These are phyloP conservation scores for Plutomurus gul DNA, from an alignment of 1,140 invertebrate species.

Conservation along the genomic window DNA sequence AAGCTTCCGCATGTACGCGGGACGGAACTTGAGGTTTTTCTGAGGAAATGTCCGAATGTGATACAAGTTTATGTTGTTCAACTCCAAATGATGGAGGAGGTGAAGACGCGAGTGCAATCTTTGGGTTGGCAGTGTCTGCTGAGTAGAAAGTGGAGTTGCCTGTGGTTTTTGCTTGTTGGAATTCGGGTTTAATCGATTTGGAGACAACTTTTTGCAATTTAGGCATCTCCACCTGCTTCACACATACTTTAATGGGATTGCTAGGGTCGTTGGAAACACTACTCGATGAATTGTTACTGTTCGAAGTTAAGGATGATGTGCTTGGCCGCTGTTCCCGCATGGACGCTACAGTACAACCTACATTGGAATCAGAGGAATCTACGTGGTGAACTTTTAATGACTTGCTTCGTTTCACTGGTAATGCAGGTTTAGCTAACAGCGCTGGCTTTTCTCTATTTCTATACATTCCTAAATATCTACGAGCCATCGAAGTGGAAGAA, in stretches of 20 bases:
- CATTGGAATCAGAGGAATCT: neutral
- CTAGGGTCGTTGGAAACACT: neutral
- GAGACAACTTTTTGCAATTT: constrained; percentile 45
- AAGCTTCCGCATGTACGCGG: neutral
- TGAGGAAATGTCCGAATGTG: neutral
- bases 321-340: neutral
- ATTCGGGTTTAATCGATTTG: constrained; percentile 42
- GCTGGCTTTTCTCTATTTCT: constrained; percentile 33
- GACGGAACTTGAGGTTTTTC: neutral
- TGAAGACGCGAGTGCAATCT: neutral
- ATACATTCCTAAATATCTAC: neutral
- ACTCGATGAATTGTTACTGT: neutral
- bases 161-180: constrained; percentile 22
- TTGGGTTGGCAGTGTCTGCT: neutral
- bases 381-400: constrained; percentile 56
- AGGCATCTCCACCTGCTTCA: constrained; percentile 49
- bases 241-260: constrained; percentile 47
- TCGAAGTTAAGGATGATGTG: neutral
- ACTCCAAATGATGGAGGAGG: neutral
- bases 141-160: neutral
- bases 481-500: neutral
- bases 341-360: neutral
- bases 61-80: neutral
- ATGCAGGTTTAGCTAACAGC: constrained; percentile 46
- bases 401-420: constrained; percentile 58